A percentile compares a stretch with the other conserved stretches of the same genome.
phyloP scores from a whole-genome alignment of 2,888 invertebrate genomes.

The Cryptosula pallasiana region DNA sequence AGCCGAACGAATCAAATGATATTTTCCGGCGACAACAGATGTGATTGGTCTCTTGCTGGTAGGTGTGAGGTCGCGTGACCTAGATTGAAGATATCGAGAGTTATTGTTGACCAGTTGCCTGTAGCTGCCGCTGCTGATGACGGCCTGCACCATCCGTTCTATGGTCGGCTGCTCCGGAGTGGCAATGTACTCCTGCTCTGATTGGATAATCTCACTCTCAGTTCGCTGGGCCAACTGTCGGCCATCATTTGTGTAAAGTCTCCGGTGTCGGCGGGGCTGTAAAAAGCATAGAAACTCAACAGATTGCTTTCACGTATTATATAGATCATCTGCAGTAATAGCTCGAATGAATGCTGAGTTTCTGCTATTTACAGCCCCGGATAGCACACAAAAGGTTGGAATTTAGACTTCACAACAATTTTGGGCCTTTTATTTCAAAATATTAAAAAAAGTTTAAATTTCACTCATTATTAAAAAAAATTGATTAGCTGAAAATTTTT shows the following conservation, averaged over 20 bases:
- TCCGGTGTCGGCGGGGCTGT: conserved; percentile 2
- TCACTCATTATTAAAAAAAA: too few species aligned
- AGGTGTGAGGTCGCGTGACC: background rate
- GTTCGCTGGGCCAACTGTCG: background rate
- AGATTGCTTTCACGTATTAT: too few species aligned
- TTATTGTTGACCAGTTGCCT: background rate
- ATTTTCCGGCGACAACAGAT: background rate
- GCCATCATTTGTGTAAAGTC: conserved; percentile 15
- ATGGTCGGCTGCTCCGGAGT: background rate
- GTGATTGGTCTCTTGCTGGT: conserved; percentile 13
- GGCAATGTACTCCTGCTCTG: background rate
- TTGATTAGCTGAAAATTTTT: too few species aligned
- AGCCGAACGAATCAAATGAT: background rate
- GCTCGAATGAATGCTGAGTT: too few species aligned
- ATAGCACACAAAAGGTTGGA: too few species aligned
- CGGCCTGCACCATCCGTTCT: background rate
- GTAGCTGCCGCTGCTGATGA: background rate
- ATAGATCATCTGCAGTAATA: too few species aligned
- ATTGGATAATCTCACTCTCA: background rate
- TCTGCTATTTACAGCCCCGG: too few species aligned
- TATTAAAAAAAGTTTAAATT: too few species aligned
- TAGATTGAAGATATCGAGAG: background rate
- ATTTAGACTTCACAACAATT: too few species aligned
- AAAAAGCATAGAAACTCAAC: too few species aligned
- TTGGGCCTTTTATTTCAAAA: too few species aligned